Percentiles rank a stretch among this genome's conserved stretches.
phyloP scores from a whole-genome alignment of 30 jellyfish, hydroid and myxozoan species.

The Pelagia noctiluca region DNA sequence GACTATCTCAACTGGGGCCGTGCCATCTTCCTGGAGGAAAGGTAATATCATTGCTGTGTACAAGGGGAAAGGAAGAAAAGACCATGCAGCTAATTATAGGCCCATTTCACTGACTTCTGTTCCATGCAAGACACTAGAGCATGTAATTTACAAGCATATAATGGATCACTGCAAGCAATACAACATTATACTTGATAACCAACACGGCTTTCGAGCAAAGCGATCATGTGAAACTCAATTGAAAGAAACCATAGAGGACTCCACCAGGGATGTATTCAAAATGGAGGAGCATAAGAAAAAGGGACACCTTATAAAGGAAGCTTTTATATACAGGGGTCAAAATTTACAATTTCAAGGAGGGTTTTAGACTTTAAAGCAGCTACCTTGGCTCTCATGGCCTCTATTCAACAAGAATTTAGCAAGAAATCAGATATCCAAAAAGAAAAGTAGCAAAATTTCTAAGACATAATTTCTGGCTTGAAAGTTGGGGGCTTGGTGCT shows the following conservation, averaged over 20 bases:
- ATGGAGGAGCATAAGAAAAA: too few relatives aligned
- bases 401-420: too few relatives aligned
- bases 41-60: slow-evolving; percentile 50
- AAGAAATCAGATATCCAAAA: too few relatives aligned
- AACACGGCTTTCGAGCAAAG: slow-evolving; percentile 56
- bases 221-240: slow-evolving; percentile 71
- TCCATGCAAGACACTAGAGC: slow-evolving; percentile 64
- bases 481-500: too few relatives aligned
- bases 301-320: too few relatives aligned
- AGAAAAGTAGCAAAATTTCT: too few relatives aligned
- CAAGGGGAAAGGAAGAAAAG: slow-evolving; percentile 40
- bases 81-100: slow-evolving; percentile 34
- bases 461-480: too few relatives aligned
- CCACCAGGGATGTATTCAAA: too few relatives aligned
- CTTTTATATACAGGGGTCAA: too few relatives aligned
- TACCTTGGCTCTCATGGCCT: too few relatives aligned
- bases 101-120: slow-evolving; percentile 50
- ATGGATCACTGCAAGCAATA: slow-evolving; percentile 33
- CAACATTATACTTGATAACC: slow-evolving; percentile 29
- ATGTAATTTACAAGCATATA: slow-evolving; percentile 33
- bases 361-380: too few relatives aligned
- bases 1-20: slow-evolving; percentile 56
- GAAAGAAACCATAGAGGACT: slow-evolving; percentile 53
- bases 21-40: slow-evolving; percentile 58
- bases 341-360: too few relatives aligned